Percentiles rank a stretch among this genome's conserved stretches.
phyloP scores from a whole-genome alignment of 2,113 vertebrate genomes.

The Oncorhynchus nerka region DNA sequence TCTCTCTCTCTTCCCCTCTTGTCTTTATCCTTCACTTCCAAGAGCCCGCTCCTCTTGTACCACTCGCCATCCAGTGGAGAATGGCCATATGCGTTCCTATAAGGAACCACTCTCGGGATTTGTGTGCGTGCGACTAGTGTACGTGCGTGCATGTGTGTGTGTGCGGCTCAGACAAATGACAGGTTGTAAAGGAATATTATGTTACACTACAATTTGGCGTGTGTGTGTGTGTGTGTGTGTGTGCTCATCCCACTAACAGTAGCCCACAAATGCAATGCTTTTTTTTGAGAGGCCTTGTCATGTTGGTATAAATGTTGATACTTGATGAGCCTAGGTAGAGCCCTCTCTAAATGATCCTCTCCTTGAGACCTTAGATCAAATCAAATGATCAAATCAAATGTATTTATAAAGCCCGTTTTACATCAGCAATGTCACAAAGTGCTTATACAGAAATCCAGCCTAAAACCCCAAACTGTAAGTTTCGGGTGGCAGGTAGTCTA shows the following conservation, averaged over 20 bases:
- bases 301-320: not conserved
- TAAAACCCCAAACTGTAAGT: no score
- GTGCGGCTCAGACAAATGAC: slow-evolving; percentile 10
- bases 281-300: not conserved
- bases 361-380: no score
- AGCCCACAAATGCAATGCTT: not conserved
- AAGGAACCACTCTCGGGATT: slow-evolving; percentile 41
- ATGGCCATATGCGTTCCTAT: slow-evolving; percentile 51
- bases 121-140: slow-evolving; percentile 3
- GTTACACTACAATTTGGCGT: no score
- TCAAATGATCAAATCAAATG: no score
- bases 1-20: slow-evolving; percentile 2
- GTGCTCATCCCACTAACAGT: not conserved
- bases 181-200: not conserved
- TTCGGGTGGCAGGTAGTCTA: no score
- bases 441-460: no score
- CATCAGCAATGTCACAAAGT: no score
- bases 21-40: slow-evolving; percentile 42
- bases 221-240: no score
- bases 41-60: slow-evolving; percentile 58
- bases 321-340: slow-evolving; percentile 15
- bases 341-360: no score
- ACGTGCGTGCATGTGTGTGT: not conserved
- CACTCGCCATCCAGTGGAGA: slow-evolving; percentile 75
- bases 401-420: no score